Conservation (phyloP, 2,797 vertebrate species). For the Rhabdomys pumilio region DNA sequence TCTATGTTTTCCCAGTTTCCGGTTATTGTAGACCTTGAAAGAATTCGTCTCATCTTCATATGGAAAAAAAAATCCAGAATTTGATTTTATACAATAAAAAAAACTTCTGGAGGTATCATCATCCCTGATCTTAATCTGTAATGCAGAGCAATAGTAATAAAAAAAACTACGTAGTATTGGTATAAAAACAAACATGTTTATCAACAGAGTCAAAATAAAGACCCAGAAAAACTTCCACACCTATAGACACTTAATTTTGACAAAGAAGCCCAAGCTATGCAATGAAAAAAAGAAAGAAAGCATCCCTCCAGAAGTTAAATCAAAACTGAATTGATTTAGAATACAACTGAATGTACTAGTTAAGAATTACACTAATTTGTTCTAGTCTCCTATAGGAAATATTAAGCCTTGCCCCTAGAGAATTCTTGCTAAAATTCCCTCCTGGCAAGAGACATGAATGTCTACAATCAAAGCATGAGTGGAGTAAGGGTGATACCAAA, state of each 20-base stretch:
- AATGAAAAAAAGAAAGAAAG: not conserved
- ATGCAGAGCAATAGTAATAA: not conserved
- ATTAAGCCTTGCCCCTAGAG: not conserved
- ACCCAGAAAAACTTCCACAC: not conserved
- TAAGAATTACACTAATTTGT: constrained; percentile 1
- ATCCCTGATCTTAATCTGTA: not conserved
- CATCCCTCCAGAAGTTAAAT: constrained; percentile 20
- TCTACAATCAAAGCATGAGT: not conserved
- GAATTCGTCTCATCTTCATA: not conserved
- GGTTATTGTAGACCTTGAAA: not conserved
- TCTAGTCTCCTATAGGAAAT: constrained; percentile 25
- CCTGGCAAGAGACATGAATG: not conserved
- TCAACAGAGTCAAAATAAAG: not conserved
- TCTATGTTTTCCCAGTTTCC: not conserved
- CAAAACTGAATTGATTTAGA: constrained; percentile 62
- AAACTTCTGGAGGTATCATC: not conserved
- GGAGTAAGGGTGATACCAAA: not conserved
- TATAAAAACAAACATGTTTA: not conserved
- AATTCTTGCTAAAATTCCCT: not conserved
- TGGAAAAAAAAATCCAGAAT: not conserved
- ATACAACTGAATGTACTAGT: not conserved
- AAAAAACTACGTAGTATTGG: not conserved
- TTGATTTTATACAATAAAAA: not conserved
- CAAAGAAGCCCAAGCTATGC: not conserved
- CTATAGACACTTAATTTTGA: not conserved